Percentiles rank a stretch among this genome's conserved stretches.
These are phyloP conservation scores for Gorsachius goisagi DNA, from an alignment of 2,113 vertebrate species.

Conservation along the genomic window DNA sequence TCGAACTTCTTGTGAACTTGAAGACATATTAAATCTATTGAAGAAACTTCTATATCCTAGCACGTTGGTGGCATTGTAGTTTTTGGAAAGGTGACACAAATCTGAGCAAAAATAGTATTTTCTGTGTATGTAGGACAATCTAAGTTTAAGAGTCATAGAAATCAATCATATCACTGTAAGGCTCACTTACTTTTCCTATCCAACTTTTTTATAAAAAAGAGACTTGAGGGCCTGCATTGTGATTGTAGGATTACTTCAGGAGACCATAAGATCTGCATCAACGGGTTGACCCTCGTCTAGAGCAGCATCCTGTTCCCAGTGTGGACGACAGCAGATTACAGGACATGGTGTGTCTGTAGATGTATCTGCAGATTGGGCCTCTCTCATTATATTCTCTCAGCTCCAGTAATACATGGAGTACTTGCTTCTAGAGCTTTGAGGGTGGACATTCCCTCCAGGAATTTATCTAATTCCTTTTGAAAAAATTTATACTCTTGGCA, in stretches of 20 bases:
- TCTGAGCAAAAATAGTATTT: background rate
- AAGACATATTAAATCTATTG: background rate
- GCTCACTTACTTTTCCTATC: background rate
- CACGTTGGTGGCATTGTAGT: background rate
- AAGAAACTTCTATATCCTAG: background rate
- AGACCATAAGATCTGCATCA: background rate
- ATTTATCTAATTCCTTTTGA: slow-evolving; percentile 17
- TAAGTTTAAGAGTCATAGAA: background rate
- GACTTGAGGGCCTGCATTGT: background rate
- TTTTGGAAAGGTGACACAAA: background rate
- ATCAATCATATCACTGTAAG: accelerated
- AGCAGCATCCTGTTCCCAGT: no score
- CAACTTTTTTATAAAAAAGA: background rate
- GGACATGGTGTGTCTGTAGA: accelerated
- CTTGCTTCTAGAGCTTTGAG: background rate
- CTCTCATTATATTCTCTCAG: background rate
- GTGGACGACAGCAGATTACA: background rate
- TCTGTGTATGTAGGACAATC: background rate
- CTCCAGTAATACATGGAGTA: background rate
- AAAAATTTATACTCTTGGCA: slow-evolving; percentile 47
- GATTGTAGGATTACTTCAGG: background rate
- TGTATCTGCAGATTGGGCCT: background rate
- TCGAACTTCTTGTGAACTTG: background rate
- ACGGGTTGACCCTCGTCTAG: no score
- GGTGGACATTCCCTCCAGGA: slow-evolving; percentile 20